A percentile compares a stretch with the other conserved stretches of the same genome.
Conservation (phyloP, 2,797 vertebrate genomes). For the Gallinago solitaria region DNA sequence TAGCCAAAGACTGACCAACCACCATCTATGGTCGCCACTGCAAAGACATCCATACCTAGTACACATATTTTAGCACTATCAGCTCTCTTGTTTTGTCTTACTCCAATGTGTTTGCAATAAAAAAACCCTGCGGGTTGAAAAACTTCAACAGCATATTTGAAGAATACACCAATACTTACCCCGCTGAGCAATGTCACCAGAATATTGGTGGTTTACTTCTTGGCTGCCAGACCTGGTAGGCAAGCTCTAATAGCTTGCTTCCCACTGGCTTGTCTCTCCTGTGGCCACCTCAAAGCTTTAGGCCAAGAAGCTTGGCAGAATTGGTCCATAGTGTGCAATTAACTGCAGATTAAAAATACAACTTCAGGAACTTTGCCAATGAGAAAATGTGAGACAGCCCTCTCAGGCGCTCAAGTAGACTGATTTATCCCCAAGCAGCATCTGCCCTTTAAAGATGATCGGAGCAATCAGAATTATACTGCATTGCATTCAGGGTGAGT, state of each 20-base stretch:
- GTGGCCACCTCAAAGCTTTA: not conserved
- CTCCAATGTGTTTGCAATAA: not conserved
- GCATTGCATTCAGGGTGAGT: not conserved
- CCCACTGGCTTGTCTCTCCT: not conserved
- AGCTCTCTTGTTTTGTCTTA: not conserved
- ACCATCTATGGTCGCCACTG: fast-evolving
- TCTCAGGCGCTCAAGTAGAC: not conserved
- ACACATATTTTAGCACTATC: fast-evolving
- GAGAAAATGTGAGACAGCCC: not conserved
- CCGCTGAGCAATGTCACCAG: too few species aligned
- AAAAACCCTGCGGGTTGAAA: not conserved
- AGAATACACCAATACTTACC: not conserved
- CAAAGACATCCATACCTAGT: not conserved
- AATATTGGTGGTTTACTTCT: not conserved
- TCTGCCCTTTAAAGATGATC: not conserved
- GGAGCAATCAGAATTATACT: not conserved
- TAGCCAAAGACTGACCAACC: not conserved
- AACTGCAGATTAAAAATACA: not conserved
- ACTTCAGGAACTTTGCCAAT: not conserved
- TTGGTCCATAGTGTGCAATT: not conserved
- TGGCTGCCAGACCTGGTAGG: not conserved
- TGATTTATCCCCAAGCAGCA: not conserved
- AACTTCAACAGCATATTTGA: fast-evolving
- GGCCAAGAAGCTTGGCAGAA: not conserved
- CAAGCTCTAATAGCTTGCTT: not conserved